Conservation (phyloP, 2,797 vertebrate species). For the Mormyrops boulengeri region DNA sequence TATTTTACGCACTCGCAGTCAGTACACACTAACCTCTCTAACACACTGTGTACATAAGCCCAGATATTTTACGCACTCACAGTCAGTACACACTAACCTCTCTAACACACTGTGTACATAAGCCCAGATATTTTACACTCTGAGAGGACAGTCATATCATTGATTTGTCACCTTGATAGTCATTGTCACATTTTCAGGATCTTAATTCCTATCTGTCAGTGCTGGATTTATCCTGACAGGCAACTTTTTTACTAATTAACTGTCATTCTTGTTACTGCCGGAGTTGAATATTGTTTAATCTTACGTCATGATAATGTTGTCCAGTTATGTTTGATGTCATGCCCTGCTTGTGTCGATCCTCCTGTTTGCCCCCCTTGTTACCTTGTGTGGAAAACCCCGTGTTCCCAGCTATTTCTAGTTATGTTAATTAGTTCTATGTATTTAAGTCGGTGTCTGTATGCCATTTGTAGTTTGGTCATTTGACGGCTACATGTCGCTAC, state of each 20-base stretch:
- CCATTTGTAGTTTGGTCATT: background rate
- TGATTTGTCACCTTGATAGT: background rate
- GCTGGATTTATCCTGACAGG: background rate
- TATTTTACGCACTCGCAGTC: no score
- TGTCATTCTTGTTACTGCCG: background rate
- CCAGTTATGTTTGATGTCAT: background rate
- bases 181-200: background rate
- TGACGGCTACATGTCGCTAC: background rate
- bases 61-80: background rate
- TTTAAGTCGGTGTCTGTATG: no score
- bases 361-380: no score
- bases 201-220: background rate
- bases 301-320: background rate
- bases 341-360: no score
- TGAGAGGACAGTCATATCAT: background rate
- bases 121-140: background rate
- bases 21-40: background rate
- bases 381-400: no score
- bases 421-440: no score
- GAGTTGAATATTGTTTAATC: background rate
- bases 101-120: background rate
- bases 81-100: background rate
- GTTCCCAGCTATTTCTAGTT: no score
- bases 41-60: background rate
- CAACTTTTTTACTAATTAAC: background rate